A percentile compares a stretch with the other conserved stretches of the same genome.
Evolutionary conservation across 2,797 vertebrate genomes (phyloP).

Genomic region (Monodelphis domestica): DNA sequence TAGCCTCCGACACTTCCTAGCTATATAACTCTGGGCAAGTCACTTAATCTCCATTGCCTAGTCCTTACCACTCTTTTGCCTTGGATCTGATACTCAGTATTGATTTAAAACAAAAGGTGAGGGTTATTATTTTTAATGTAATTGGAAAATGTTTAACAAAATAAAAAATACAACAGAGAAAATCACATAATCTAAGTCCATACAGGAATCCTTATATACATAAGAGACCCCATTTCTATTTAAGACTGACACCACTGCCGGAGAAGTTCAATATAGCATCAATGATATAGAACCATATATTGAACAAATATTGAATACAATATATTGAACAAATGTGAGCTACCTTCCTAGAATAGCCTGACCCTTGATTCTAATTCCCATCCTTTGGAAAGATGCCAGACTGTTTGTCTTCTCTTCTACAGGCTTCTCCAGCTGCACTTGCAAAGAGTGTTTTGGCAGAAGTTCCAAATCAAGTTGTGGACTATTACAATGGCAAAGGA

Average conservation of each 20-base stretch:
- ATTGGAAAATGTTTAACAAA: background rate
- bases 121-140: too few relatives aligned
- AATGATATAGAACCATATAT: too few relatives aligned
- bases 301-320: too few relatives aligned
- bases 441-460: conserved; percentile 99
- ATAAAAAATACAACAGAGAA: background rate
- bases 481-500: conserved; percentile 99
- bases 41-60: too few relatives aligned
- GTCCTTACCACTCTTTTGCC: too few relatives aligned
- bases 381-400: background rate
- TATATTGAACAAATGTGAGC: background rate
- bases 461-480: conserved; percentile 99
- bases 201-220: background rate
- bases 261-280: background rate
- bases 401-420: conserved; percentile 79
- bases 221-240: too few relatives aligned
- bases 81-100: too few relatives aligned
- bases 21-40: too few relatives aligned
- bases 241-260: background rate
- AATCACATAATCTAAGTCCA: background rate
- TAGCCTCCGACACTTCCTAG: too few relatives aligned
- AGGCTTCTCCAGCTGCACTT: conserved; percentile 98
- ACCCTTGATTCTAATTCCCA: background rate
- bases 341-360: background rate
- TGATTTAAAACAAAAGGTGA: too few relatives aligned